These are phyloP conservation scores for Drosophila ohnishii DNA, from an alignment of 1,140 invertebrate species.

Conservation along the genomic window DNA sequence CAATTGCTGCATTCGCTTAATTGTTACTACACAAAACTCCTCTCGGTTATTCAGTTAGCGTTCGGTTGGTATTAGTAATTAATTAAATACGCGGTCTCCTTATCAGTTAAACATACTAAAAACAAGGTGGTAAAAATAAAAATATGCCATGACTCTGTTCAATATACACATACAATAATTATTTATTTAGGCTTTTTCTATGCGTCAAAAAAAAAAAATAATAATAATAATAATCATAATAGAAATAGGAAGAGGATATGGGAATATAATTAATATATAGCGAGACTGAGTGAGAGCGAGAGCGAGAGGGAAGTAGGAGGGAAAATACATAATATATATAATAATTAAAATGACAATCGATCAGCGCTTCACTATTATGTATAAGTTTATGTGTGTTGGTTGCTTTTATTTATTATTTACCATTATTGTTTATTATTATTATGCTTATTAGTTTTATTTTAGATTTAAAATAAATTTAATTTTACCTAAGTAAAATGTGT, in stretches of 20 bases:
- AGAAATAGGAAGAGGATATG: not conserved
- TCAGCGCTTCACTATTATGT: conserved; percentile 47
- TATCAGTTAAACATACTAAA: conserved; percentile 41
- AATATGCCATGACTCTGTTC: conserved; percentile 48
- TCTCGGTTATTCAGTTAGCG: not conserved
- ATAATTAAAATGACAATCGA: conserved; percentile 44
- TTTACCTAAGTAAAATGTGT: conserved; percentile 49
- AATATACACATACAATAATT: conserved; percentile 38
- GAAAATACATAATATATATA: conserved; percentile 20
- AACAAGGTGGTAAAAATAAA: conserved; percentile 36
- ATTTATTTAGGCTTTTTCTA: conserved; percentile 15
- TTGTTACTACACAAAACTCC: conserved; percentile 29
- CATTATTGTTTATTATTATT: conserved; percentile 34
- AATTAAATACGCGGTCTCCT: conserved; percentile 8
- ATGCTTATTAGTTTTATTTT: conserved; percentile 51
- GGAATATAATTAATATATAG: conserved; percentile 5
- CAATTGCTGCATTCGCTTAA: not conserved
- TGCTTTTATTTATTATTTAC: conserved; percentile 23
- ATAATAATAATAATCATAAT: not conserved
- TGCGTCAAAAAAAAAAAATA: conserved; percentile 5
- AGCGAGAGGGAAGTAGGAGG: conserved; percentile 11
- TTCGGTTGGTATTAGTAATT: conserved; percentile 15
- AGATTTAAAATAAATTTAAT: conserved; percentile 57
- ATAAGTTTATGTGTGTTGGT: conserved; percentile 17
- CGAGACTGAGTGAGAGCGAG: conserved; percentile 19